Percentiles rank a stretch among this genome's conserved stretches.
These are phyloP conservation scores for Tinea semifulvella DNA, from an alignment of 2,888 invertebrate species.

Conservation along the genomic window DNA sequence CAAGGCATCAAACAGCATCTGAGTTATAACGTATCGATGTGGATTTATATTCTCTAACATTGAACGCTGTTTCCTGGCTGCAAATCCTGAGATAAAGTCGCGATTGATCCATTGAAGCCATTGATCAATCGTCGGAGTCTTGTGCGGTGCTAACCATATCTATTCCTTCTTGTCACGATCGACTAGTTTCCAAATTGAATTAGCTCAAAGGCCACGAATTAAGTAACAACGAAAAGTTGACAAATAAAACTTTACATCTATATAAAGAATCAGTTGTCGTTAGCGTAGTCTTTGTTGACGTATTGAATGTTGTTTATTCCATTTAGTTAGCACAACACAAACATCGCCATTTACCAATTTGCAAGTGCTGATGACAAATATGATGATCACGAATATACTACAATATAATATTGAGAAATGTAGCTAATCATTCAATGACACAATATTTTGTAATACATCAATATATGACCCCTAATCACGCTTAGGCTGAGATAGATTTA, in stretches of 20 bases:
- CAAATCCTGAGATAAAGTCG: slow-evolving; percentile 1
- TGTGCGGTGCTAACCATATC: background rate
- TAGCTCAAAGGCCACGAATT: slow-evolving; percentile 6
- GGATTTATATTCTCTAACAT: slow-evolving; percentile 3
- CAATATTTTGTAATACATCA: background rate
- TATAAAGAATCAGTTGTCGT: slow-evolving; percentile 5
- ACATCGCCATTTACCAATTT: slow-evolving; percentile 9
- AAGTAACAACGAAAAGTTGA: slow-evolving; percentile 2
- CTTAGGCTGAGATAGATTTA: no score
- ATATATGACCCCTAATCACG: no score
- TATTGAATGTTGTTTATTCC: slow-evolving; percentile 1
- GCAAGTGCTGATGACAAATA: slow-evolving; percentile 3
- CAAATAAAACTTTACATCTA: slow-evolving; percentile 3
- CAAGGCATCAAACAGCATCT: slow-evolving; percentile 7
- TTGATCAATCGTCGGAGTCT: background rate
- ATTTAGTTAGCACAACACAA: slow-evolving; percentile 7
- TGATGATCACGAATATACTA: slow-evolving; percentile 2
- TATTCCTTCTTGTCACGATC: background rate
- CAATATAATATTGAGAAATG: slow-evolving; percentile 1
- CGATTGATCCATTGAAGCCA: background rate
- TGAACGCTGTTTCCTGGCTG: slow-evolving; percentile 2
- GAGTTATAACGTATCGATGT: slow-evolving; percentile 8
- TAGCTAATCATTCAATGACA: background rate
- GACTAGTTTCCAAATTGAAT: background rate
- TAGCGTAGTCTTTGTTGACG: slow-evolving; percentile 4